phyloP scores from a whole-genome alignment of 2,113 vertebrate species.

The Periophthalmus modestus region DNA sequence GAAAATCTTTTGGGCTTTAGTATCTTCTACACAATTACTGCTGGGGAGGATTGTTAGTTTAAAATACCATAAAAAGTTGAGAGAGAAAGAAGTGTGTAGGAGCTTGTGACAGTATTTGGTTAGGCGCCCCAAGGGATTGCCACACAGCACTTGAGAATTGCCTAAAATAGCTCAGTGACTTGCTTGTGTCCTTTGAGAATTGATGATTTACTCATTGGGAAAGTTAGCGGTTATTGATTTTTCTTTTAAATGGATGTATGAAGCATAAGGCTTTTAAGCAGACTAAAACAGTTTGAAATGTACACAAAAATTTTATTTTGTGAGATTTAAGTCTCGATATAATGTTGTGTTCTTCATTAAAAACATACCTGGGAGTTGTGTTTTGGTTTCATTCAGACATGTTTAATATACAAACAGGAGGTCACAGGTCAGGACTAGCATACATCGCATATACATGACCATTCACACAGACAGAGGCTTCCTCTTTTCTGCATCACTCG shows the following conservation, averaged over 20 bases:
- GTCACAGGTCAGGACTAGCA: too few relatives aligned
- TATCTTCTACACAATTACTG: slow-evolving; percentile 10
- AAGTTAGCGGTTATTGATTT: slow-evolving; percentile 33
- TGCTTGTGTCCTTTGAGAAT: slow-evolving; percentile 59
- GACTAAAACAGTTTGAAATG: neutral
- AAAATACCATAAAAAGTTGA: slow-evolving; percentile 39
- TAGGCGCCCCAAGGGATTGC: slow-evolving; percentile 55
- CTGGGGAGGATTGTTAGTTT: slow-evolving; percentile 5
- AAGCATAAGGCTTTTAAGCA: neutral
- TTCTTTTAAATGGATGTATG: slow-evolving; percentile 29
- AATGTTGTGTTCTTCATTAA: too few relatives aligned
- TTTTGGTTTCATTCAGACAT: too few relatives aligned
- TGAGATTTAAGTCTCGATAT: too few relatives aligned
- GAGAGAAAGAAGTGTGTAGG: slow-evolving; percentile 34
- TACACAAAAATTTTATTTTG: too few relatives aligned
- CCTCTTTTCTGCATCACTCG: too few relatives aligned
- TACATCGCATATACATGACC: too few relatives aligned
- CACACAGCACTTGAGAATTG: slow-evolving; percentile 51
- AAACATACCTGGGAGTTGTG: too few relatives aligned
- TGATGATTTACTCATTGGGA: slow-evolving; percentile 57
- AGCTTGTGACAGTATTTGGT: slow-evolving; percentile 58
- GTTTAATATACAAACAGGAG: too few relatives aligned
- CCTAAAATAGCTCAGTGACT: slow-evolving; percentile 62
- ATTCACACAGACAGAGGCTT: too few relatives aligned
- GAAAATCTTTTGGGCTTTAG: slow-evolving; percentile 5